Evolutionary conservation across 2,113 vertebrate species (phyloP), one percentile per base, ranked within the genome.

Genomic region (Leptocoma aspasia): DNA sequence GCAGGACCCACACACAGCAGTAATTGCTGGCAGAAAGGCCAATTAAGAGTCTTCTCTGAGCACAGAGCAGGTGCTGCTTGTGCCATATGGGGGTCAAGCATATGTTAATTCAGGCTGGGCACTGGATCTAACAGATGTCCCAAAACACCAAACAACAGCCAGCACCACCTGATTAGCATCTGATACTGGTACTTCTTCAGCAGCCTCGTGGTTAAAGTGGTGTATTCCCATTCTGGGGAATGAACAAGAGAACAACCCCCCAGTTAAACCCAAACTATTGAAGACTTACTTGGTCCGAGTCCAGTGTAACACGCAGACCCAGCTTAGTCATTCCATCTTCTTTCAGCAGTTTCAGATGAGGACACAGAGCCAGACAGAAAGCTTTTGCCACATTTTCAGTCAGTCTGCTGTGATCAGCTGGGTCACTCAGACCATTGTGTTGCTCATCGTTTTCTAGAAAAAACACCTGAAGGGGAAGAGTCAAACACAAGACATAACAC

Each of bases 261-360:
- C 41, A 41, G 1, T 53, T 39, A 59, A 79, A 47, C 41, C 4
- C 1, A 23, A 54, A 19, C 31, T 39, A 9, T 4, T 63, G 8
- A 44, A 27, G 42, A 86, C 96, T 96, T 95, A 99, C 99, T 98
- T 99, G 99, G 92, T 99, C 99, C 0, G 99, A 98, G 97, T 99
- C 99, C 41, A 99, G 98, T 0, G 99, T 99, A 86, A 99, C 99
- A 33, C 99, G 98, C 37, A 99, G 97, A 3, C 99, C 99, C 78
- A 99, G 98, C 70, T 99, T 99, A 39, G 99, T 99, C 99, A 99
- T 99, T 75, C 99, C 99, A 50, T 99, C 99, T 97, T 99, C 99
- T 93, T 99, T 99, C 69, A 99, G 95, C 93, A 99, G 96, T 93
- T 99, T 99, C 39, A 99, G 98, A 61, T 99, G 99, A 37, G 99